Evolutionary conservation across 2,113 vertebrate genomes (phyloP).

Genomic region (Sapajus apella): DNA sequence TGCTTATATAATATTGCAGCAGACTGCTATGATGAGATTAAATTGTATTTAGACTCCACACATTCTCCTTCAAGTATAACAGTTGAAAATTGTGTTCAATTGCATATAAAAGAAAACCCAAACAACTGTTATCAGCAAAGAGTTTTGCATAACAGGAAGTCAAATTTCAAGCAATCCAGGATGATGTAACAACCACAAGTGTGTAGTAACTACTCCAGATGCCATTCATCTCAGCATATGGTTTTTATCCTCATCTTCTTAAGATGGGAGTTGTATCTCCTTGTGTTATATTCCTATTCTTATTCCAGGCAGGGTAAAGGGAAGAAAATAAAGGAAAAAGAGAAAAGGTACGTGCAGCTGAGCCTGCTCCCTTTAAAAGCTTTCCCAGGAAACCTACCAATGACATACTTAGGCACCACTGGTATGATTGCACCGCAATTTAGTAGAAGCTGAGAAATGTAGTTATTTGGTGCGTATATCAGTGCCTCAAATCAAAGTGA

Average conservation of each 20-base stretch:
- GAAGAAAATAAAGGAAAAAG: background rate
- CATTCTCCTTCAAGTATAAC: background rate
- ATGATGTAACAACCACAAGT: background rate
- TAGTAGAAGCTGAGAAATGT: background rate
- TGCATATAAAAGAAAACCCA: background rate
- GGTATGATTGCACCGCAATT: background rate
- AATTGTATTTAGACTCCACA: background rate
- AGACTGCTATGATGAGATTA: background rate
- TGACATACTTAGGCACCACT: background rate
- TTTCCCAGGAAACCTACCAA: background rate
- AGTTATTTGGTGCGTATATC: background rate
- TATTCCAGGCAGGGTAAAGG: background rate
- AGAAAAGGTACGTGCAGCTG: background rate
- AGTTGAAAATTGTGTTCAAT: background rate
- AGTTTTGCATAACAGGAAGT: background rate
- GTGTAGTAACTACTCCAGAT: background rate
- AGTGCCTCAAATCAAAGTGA: background rate
- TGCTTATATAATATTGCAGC: background rate
- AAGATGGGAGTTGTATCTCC: background rate
- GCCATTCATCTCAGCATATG: background rate
- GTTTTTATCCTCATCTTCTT: background rate
- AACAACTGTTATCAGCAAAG: background rate
- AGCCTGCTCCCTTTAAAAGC: background rate
- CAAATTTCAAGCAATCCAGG: background rate
- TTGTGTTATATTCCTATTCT: background rate